Base-by-base conservation (phyloP, 2,888 invertebrate species). In the Aleiodes leptofemur region DNA sequence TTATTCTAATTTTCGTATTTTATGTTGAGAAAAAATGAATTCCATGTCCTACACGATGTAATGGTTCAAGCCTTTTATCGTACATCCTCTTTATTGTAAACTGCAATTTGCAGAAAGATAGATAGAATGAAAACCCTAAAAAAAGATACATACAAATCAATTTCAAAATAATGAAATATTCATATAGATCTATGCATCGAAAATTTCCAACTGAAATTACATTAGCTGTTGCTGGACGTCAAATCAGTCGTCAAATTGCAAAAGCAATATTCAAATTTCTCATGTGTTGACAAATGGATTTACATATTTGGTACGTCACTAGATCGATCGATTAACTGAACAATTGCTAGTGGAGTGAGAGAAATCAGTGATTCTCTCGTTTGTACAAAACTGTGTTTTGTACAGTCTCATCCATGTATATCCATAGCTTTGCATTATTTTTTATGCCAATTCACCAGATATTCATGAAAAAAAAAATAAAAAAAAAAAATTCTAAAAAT, bases 181-280 rank as follows among this genome's bases (percentile, higher is more conserved):
- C 64, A 64, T 64, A 64, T 48, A 64, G 43, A 64, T 64, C 64
- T 16, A 64, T 16, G 43, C 43, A 43, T 13, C 16, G 43, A 43
- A 43, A 48, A 6, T 48, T 64, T 29, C 48, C 23, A 5, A 43
- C 43, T 48, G 34, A 77, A 77, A 78, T 78, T 43, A 56, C 70
- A 73, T 78, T 76, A 70, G 73, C 66, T 50, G n/a, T 64, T 64
- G 64, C 43, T 64, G 64, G 16, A 68, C 29, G 56, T 81, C 83
- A 82, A 86, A 84, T 85, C 84, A 82, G 83, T 83, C 83, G 85
- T 84, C 83, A 84, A 84, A 84, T 82, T 83, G 81, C 83, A 80
- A 83, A 57, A 85, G 83, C 85, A 83, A 84, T 85, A 85, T 85
- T 85, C 85, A 85, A 83, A 86, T 86, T 84, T 81, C 80, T 81